Evolutionary conservation across 2,797 vertebrate genomes (phyloP).

Genomic region (Luscinia luscinia): DNA sequence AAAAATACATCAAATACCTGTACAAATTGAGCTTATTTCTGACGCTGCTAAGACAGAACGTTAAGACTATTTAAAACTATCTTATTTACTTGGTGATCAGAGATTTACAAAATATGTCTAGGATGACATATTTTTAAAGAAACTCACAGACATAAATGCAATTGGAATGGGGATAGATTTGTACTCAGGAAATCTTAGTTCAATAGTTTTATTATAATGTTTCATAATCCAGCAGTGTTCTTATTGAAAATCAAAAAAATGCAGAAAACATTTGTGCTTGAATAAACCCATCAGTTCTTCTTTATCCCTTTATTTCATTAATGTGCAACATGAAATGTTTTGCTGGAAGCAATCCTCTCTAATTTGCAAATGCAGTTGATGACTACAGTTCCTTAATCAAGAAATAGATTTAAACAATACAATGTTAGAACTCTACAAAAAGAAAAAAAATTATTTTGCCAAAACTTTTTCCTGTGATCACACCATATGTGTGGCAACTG

Average conservation of each 20-base stretch:
- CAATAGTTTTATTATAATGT: constrained; percentile 34
- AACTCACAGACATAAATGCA: constrained; percentile 27
- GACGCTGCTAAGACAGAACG: background rate
- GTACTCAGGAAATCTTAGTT: constrained; percentile 6
- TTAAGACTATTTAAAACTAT: background rate
- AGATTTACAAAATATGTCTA: background rate
- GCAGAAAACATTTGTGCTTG: background rate
- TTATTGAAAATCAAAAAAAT: constrained; percentile 33
- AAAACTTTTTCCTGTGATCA: background rate
- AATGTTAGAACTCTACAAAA: background rate
- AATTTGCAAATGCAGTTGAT: background rate
- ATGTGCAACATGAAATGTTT: background rate
- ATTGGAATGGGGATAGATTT: background rate
- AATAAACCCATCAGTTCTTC: background rate
- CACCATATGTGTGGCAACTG: background rate
- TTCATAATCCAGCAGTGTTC: constrained; percentile 18
- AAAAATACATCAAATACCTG: background rate
- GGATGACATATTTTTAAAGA: constrained; percentile 4
- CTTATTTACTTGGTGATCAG: background rate
- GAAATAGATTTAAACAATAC: background rate
- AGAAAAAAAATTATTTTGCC: background rate
- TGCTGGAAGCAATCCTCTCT: background rate
- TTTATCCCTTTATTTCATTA: background rate
- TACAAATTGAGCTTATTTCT: background rate
- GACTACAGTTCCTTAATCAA: background rate